Evolutionary conservation across 2,888 invertebrate species (phyloP), one percentile per base, ranked within the genome.

Genomic region (Cheilosia vernalis): DNA sequence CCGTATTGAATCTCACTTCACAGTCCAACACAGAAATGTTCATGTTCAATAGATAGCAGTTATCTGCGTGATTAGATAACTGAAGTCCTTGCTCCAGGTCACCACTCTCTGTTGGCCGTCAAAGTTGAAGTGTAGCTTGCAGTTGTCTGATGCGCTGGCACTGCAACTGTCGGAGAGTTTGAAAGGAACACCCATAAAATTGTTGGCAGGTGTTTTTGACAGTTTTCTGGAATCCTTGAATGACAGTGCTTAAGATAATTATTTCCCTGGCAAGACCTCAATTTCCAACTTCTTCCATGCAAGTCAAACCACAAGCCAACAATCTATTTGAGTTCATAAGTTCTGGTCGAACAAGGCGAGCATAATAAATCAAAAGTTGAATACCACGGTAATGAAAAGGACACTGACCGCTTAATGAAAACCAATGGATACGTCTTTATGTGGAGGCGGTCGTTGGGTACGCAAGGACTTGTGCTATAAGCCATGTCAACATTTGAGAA

Each of bases 401-500:
- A 77, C 81, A 85, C 61, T 85, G 85, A 76, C 85, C 85, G 81
- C 85, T 40, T 72, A 85, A 85, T 85, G 72, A 76, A 76, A 81
- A 77, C 85, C 70, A 76, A 72, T 51, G 76, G 24, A 56, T 60
- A 30, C 33, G 53, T 42, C 42, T 15, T 60, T 53, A 24, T 19
- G 27, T 10, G 27, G 44, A 49, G 24, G 30, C 61, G 33, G 64
- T 27, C 27, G 47, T 21, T 27, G 49, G 55, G 40, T 10, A 55
- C 27, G 21, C 21, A 10, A 58, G 69, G 70, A 85, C 81, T 85
- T 81, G 63, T 61, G 85, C 81, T 27, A 27, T 56, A 21, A 70
- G 72, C 81, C 81, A 85, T 77, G 85, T 81, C 85, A 81, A 85
- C 85, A 85, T 85, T 85, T 72, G 72, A 56, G 61, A 67, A 85